Base-by-base conservation (phyloP, 1,140 invertebrate species). In the Drosophila ficusphila region DNA sequence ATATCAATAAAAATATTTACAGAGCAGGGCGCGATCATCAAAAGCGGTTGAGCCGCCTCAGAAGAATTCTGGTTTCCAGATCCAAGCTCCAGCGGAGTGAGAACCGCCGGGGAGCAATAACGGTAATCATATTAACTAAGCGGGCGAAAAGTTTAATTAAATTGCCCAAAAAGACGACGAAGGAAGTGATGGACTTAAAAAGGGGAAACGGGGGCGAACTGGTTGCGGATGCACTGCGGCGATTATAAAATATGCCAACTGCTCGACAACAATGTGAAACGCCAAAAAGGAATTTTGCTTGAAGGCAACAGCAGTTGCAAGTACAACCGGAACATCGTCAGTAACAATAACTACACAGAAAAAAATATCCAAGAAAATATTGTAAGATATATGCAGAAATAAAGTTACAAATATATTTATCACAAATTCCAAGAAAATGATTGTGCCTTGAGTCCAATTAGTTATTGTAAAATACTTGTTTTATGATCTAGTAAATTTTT, bases 111-210 rank as follows among this genome's bases (percentile, higher is more conserved):
- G 21, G 25, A 21, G 27, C 53, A 38, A 36, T 72, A 85, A 85
- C 79, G 67, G 79, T 86, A 86, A 86, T 86, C 60, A 69, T 65
- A 85, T 79, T 79, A 85, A 86, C 65, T 75, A 72, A 76, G 57
- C 27, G 57, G 69, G 48, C 31, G 34, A 74, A 36, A 72, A 79
- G 54, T 47, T 85, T 79, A 81, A 85, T 85, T 85, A 75, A 85
- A 86, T 76, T 79, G 71, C 72, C 79, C 61, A 72, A 64, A 83
- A 79, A 79, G 23, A 18, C 53, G 36, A 14, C 36, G 4, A 42
- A 16, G 51, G 53, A n/a, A n/a, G n/a, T n/a, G n/a, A 48, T 57
- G 57, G 31, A 14, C 23, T n/a, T 46, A 44, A 14, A 14, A 14
- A 8, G 9, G 34, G 53, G 29, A 23, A 47, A 7, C 23, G 11